These are phyloP conservation scores for Panthera tigris DNA, from an alignment of 2,113 vertebrate genomes.

Conservation along the genomic window DNA sequence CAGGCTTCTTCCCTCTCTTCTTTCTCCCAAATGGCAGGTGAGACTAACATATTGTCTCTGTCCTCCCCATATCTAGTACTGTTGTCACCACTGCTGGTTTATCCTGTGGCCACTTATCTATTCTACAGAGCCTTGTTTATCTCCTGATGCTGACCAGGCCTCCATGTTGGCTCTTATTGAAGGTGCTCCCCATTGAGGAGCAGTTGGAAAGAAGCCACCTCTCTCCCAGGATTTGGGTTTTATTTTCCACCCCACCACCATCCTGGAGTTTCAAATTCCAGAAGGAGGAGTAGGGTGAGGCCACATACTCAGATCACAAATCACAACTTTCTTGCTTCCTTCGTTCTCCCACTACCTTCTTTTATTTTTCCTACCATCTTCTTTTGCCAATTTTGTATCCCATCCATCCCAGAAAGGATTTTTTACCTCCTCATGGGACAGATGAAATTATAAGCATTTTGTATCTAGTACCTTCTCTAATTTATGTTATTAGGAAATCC, in stretches of 20 bases:
- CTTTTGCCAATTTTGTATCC: not conserved
- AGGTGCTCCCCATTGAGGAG: too few species aligned
- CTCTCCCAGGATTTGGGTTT: not conserved
- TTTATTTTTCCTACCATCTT: not conserved
- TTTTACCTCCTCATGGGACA: not conserved
- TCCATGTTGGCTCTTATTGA: not conserved
- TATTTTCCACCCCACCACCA: not conserved
- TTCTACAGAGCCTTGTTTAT: not conserved
- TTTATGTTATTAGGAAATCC: not conserved
- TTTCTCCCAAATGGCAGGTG: not conserved
- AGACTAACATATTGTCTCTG: not conserved
- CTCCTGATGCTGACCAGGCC: rapidly evolving
- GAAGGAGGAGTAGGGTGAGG: not conserved
- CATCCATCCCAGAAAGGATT: not conserved
- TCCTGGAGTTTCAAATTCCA: not conserved
- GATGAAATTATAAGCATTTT: not conserved
- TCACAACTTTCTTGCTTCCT: not conserved
- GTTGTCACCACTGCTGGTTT: not conserved
- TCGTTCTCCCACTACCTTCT: not conserved
- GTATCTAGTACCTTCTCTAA: not conserved
- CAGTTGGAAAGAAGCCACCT: not conserved
- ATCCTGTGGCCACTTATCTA: not conserved
- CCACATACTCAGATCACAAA: not conserved
- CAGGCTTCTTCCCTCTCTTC: not conserved
- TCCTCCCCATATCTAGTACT: not conserved